phyloP scores from a whole-genome alignment of 1,140 invertebrate genomes.

The Drosophila pruinosa region DNA sequence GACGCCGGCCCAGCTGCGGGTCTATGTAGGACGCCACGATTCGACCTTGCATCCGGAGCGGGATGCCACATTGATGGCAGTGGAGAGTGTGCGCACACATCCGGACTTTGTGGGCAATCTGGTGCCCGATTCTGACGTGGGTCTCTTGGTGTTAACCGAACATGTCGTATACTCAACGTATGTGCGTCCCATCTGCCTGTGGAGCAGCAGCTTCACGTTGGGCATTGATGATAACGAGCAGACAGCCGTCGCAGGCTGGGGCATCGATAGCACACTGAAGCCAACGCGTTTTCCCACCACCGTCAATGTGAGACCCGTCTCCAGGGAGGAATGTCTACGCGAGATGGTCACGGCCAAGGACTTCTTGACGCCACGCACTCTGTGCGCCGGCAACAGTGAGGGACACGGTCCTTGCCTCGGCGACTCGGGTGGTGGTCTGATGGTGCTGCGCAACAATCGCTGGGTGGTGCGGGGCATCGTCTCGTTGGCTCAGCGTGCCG shows the following conservation, averaged over 20 bases:
- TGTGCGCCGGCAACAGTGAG: conserved; percentile 68
- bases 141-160: conserved; percentile 50
- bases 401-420: conserved; percentile 62
- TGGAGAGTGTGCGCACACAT: conserved; percentile 47
- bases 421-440: conserved; percentile 65
- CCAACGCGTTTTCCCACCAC: conserved; percentile 40
- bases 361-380: conserved; percentile 62
- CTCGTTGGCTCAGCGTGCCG: conserved; percentile 38
- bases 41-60: conserved; percentile 48
- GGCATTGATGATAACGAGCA: conserved; percentile 36
- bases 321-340: conserved; percentile 47
- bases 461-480: conserved; percentile 71
- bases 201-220: conserved; percentile 28
- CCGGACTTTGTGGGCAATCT: conserved; percentile 58
- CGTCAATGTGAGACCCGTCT: conserved; percentile 45
- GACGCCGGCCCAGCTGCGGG: conserved; percentile 21
- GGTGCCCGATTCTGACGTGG: conserved; percentile 68
- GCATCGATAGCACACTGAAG: conserved; percentile 45
- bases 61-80: conserved; percentile 33
- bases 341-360: conserved; percentile 44
- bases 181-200: conserved; percentile 76
- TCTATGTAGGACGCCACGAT: conserved; percentile 69
- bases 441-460: conserved; percentile 48
- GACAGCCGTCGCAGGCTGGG: conserved; percentile 71
- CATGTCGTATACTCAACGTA: conserved; percentile 39